These are phyloP conservation scores for Ceratosolen fusciceps DNA, from an alignment of 1,140 invertebrate genomes.

Conservation along the genomic window DNA sequence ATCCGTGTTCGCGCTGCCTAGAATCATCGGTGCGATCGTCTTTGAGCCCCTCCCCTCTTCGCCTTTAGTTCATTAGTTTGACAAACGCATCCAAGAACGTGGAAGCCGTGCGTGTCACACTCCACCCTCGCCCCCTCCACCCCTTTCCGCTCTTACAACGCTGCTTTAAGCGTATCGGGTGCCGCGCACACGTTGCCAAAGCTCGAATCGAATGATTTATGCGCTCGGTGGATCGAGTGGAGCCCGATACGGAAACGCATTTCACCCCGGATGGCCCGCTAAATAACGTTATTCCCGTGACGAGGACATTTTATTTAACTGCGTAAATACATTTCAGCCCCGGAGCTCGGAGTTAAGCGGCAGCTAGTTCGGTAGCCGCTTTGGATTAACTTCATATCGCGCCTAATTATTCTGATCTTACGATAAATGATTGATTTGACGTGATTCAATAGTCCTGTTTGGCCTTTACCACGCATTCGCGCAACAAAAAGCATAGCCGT, in stretches of 20 bases:
- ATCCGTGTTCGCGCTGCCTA: too few species aligned
- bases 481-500: too few species aligned
- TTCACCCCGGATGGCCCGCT: not conserved
- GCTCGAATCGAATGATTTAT: not conserved
- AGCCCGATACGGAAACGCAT: not conserved
- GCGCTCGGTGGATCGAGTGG: not conserved
- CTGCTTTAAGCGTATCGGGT: too few species aligned
- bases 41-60: too few species aligned
- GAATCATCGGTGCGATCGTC: too few species aligned
- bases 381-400: not conserved
- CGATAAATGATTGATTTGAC: too few species aligned
- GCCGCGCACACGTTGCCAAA: not conserved
- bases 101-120: too few species aligned
- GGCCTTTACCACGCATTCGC: too few species aligned
- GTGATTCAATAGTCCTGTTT: not conserved
- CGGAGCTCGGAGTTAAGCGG: not conserved
- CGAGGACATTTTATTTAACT: not conserved
- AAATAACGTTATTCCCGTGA: not conserved
- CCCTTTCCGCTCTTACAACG: too few species aligned
- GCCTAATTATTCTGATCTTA: not conserved
- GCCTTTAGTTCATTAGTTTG: too few species aligned
- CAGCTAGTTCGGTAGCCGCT: not conserved
- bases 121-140: too few species aligned
- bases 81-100: too few species aligned
- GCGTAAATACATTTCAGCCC: not conserved